phyloP scores from a whole-genome alignment of 1,140 invertebrate species.

The Eciton burchellii region DNA sequence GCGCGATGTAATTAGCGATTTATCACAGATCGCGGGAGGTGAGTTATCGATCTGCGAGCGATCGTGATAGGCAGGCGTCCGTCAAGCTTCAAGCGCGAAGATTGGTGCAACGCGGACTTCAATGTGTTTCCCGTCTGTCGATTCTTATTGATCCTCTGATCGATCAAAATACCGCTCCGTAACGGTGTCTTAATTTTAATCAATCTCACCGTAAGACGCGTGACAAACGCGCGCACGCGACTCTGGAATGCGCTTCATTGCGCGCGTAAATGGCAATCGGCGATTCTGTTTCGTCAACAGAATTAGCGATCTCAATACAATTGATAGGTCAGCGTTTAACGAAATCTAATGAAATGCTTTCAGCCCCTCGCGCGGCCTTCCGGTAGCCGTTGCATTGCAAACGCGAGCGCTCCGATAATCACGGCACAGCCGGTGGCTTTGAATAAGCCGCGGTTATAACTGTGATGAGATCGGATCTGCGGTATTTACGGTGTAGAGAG shows the following conservation, averaged over 20 bases:
- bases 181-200: conserved; percentile 56
- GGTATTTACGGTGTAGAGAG: neutral
- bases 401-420: neutral
- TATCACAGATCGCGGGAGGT: conserved; percentile 40
- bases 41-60: conserved; percentile 44
- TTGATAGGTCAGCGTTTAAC: neutral
- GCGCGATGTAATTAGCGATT: conserved; percentile 62
- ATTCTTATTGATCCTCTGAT: conserved; percentile 48
- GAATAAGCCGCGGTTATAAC: conserved; percentile 44
- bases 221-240: neutral
- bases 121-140: conserved; percentile 34
- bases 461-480: conserved; percentile 16
- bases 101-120: conserved; percentile 38
- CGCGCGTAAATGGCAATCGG: neutral
- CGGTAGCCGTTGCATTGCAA: neutral
- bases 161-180: conserved; percentile 47
- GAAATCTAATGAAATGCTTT: neutral
- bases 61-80: neutral
- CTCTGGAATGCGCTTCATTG: neutral
- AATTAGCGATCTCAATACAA: conserved; percentile 1
- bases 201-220: conserved; percentile 34
- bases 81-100: conserved; percentile 34
- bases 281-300: neutral
- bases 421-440: conserved; percentile 12
- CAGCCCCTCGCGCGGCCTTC: conserved; percentile 1